phyloP scores from a whole-genome alignment of 30 jellyfish, hydroid and myxozoan species.

The Sanderia malayensis region DNA sequence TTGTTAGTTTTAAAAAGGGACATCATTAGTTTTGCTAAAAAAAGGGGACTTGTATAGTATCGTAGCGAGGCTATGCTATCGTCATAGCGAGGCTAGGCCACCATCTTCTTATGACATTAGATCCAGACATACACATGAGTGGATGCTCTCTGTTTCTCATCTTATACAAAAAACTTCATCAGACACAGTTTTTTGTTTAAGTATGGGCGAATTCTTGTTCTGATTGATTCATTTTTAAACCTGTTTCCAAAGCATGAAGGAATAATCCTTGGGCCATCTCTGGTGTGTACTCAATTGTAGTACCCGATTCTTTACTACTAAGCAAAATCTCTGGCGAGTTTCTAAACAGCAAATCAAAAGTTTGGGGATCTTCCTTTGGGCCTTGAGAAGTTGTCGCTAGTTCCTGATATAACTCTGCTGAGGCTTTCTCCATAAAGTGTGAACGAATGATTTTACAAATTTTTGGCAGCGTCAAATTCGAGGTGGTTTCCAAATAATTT shows the following conservation, averaged over 20 bases:
- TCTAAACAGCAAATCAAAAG: slow-evolving; percentile 30
- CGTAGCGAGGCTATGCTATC: too few species aligned
- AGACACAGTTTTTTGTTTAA: slow-evolving; percentile 18
- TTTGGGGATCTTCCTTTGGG: too few species aligned
- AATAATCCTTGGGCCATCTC: slow-evolving; percentile 38
- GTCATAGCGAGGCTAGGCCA: too few species aligned
- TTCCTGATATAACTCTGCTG: slow-evolving; percentile 2
- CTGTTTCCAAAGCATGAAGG: slow-evolving; percentile 45
- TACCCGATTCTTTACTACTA: slow-evolving; percentile 32
- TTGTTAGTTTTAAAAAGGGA: too few species aligned
- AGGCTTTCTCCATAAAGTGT: slow-evolving; percentile 4
- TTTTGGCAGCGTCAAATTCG: not conserved
- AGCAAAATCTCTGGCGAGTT: not conserved
- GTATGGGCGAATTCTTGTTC: not conserved
- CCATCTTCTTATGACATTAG: too few species aligned
- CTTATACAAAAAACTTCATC: slow-evolving; percentile 8
- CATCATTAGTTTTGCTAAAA: too few species aligned
- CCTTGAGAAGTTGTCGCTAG: slow-evolving; percentile 16
- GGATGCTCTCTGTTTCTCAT: too few species aligned
- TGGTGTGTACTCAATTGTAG: slow-evolving; percentile 33
- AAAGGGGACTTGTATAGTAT: too few species aligned
- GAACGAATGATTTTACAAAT: not conserved
- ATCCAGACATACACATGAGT: too few species aligned
- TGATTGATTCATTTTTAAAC: too few species aligned
- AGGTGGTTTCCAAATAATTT: slow-evolving; percentile 26